Percentiles rank a stretch among this genome's conserved stretches.
Conservation (phyloP, 1,140 invertebrate species). For the Drosophila novamexicana region DNA sequence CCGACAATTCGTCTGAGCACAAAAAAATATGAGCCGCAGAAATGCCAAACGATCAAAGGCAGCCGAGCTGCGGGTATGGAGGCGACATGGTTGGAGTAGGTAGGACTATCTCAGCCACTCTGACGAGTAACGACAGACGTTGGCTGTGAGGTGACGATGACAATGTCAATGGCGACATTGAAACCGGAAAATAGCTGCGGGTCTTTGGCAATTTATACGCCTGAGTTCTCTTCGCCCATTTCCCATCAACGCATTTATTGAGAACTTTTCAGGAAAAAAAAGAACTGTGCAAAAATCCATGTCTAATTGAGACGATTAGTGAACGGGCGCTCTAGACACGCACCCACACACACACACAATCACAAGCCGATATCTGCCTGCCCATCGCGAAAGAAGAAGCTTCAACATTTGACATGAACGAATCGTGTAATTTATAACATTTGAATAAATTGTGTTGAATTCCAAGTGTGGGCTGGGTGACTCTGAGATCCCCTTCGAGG, state of each 20-base stretch:
- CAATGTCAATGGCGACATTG: constrained; percentile 78
- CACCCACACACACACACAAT: not conserved
- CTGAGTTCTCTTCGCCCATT: constrained; percentile 26
- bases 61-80: constrained; percentile 63
- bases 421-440: constrained; percentile 69
- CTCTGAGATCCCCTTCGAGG: not conserved
- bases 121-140: constrained; percentile 60
- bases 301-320: constrained; percentile 80
- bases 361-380: constrained; percentile 26
- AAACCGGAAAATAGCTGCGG: constrained; percentile 83
- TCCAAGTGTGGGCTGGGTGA: constrained; percentile 14
- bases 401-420: constrained; percentile 60
- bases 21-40: constrained; percentile 68
- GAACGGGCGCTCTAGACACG: constrained; percentile 28
- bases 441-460: constrained; percentile 51
- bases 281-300: constrained; percentile 56
- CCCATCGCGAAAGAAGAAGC: constrained; percentile 35
- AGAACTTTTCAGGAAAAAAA: constrained; percentile 63
- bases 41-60: constrained; percentile 76
- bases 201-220: constrained; percentile 71
- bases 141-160: constrained; percentile 58
- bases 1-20: constrained; percentile 55
- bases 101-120: constrained; percentile 30
- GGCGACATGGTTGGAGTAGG: not conserved
- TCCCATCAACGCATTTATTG: constrained; percentile 57